Conservation (phyloP, 2,888 invertebrate species). For the Itoplectis maculator region DNA sequence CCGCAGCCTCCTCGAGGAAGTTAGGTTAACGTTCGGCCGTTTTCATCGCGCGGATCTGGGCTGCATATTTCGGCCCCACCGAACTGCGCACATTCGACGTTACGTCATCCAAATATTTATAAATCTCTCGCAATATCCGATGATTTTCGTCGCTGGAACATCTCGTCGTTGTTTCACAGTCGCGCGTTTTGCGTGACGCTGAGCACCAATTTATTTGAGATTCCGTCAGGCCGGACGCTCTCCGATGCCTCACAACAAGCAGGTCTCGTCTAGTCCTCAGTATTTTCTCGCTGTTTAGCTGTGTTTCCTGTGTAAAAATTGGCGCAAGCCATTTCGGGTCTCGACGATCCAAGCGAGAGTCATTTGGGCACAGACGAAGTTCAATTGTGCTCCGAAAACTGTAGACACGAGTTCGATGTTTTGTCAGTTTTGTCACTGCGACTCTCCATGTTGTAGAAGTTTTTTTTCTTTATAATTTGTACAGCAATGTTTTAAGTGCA, state of each 20-base stretch:
- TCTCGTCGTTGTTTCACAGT: conserved; percentile 42
- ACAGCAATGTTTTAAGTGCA: too few relatives aligned
- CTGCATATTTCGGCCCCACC: conserved; percentile 37
- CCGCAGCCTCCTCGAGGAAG: neutral
- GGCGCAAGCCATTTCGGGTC: neutral
- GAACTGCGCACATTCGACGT: conserved; percentile 63
- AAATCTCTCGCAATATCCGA: conserved; percentile 28
- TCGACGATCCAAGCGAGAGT: neutral
- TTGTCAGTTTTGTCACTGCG: neutral
- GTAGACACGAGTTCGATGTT: neutral
- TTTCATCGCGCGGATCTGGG: neutral
- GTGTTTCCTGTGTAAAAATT: conserved; percentile 17
- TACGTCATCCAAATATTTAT: conserved; percentile 59
- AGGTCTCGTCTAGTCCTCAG: conserved; percentile 71
- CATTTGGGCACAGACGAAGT: neutral
- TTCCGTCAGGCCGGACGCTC: conserved; percentile 69
- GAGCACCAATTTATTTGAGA: conserved; percentile 43
- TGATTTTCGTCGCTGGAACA: conserved; percentile 22
- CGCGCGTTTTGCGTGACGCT: conserved; percentile 23
- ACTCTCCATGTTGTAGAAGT: neutral
- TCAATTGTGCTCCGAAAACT: neutral
- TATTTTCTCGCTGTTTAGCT: conserved; percentile 21
- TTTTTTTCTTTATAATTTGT: neutral
- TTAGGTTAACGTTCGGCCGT: conserved; percentile 7
- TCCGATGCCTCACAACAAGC: conserved; percentile 79